phyloP scores from a whole-genome alignment of 2,888 invertebrate genomes.

The Hypomecis atomaria region DNA sequence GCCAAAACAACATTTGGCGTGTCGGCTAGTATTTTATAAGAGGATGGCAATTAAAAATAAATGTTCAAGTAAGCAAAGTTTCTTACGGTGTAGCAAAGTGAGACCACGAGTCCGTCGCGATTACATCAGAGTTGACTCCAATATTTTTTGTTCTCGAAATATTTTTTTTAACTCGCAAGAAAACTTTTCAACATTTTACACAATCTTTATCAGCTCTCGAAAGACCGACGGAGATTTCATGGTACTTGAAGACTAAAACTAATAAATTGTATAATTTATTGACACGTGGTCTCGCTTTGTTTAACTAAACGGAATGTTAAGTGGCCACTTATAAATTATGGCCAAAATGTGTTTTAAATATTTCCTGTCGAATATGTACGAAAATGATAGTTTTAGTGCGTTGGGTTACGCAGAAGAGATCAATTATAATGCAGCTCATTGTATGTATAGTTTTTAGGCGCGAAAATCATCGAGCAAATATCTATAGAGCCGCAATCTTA shows the following conservation, averaged over 20 bases:
- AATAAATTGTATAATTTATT: slow-evolving; percentile 39
- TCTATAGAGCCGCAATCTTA: too few relatives aligned
- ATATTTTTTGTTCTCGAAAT: too few relatives aligned
- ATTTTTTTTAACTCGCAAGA: neutral
- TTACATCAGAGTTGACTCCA: too few relatives aligned
- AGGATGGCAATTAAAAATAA: too few relatives aligned
- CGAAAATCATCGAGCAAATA: too few relatives aligned
- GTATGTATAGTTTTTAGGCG: too few relatives aligned
- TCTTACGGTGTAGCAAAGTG: too few relatives aligned
- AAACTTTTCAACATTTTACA: slow-evolving; percentile 3
- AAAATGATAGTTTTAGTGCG: neutral
- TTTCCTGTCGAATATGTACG: slow-evolving; percentile 2
- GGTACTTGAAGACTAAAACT: slow-evolving; percentile 14
- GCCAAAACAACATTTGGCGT: too few relatives aligned
- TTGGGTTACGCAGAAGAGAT: neutral
- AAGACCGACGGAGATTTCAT: slow-evolving; percentile 6
- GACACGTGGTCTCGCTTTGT: slow-evolving; percentile 28
- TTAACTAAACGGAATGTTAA: slow-evolving; percentile 22
- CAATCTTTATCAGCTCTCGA: slow-evolving; percentile 20
- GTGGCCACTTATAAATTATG: slow-evolving; percentile 29
- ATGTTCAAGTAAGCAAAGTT: too few relatives aligned
- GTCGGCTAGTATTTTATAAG: too few relatives aligned
- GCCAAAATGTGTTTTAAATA: slow-evolving; percentile 11
- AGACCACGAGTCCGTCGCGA: too few relatives aligned
- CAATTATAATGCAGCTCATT: too few relatives aligned